These are phyloP conservation scores for Rotaria socialis DNA, from an alignment of 2,888 invertebrate genomes.

Conservation along the genomic window DNA sequence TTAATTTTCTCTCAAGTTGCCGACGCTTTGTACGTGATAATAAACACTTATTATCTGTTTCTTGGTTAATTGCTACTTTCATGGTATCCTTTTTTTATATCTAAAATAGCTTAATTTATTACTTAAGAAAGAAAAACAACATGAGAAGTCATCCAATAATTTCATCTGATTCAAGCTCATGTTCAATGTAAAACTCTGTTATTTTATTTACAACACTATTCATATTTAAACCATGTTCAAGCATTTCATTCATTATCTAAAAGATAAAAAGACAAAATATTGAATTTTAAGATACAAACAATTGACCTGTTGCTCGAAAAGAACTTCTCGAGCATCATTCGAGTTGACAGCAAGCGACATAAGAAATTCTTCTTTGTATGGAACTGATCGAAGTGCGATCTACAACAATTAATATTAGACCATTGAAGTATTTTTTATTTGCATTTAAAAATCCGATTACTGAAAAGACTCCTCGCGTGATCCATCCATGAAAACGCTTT, in stretches of 20 bases:
- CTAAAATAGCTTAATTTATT: not conserved
- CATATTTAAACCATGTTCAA: not conserved
- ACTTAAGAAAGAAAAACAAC: not conserved
- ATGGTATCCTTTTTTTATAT: not conserved
- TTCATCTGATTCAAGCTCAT: not conserved
- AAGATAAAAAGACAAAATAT: not conserved
- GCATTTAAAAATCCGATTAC: conserved; percentile 51
- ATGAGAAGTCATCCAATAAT: not conserved
- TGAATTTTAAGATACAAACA: not conserved
- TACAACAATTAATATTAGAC: conserved; percentile 47
- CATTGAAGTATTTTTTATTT: not conserved
- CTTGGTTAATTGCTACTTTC: not conserved
- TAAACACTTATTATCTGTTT: not conserved
- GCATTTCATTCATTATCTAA: not conserved
- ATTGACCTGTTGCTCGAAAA: conserved; percentile 47
- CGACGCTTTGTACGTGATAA: conserved; percentile 68
- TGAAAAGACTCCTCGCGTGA: conserved; percentile 58
- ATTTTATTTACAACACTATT: not conserved
- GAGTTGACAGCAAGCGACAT: conserved; percentile 49
- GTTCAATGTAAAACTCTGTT: not conserved
- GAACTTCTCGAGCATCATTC: conserved; percentile 46
- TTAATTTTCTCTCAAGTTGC: conserved; percentile 69
- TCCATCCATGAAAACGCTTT: conserved; percentile 58
- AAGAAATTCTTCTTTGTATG: conserved; percentile 52
- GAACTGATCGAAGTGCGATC: conserved; percentile 55